phyloP scores from a whole-genome alignment of 2,113 vertebrate species.

The Megaceryle maxima region DNA sequence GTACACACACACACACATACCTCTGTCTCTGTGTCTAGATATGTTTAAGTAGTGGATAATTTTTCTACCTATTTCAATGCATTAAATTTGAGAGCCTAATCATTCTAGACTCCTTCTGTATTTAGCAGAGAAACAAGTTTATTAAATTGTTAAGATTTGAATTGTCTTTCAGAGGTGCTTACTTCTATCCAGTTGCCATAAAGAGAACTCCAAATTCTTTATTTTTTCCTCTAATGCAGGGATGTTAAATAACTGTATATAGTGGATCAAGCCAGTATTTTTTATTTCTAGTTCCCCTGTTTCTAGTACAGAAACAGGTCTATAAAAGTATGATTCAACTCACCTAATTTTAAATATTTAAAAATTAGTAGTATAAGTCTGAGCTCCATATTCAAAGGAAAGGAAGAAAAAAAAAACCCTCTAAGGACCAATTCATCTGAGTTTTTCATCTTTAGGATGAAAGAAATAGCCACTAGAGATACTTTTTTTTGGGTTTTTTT shows the following conservation, averaged over 20 bases:
- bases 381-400: not conserved
- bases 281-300: not conserved
- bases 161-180: not conserved
- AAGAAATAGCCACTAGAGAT: not conserved
- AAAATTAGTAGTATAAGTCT: not conserved
- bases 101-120: not conserved
- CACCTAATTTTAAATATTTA: not conserved
- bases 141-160: not conserved
- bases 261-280: not conserved
- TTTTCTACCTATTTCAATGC: not conserved
- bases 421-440: not conserved
- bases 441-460: not conserved
- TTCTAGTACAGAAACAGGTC: not conserved
- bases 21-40: not conserved
- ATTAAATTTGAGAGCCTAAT: not conserved
- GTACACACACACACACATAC: not conserved
- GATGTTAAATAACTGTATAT: not conserved
- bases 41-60: not conserved
- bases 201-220: not conserved
- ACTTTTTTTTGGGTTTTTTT: not conserved
- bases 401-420: not conserved
- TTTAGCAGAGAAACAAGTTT: not conserved
- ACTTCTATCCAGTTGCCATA: not conserved
- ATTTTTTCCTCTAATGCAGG: not conserved
- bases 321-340: not conserved